Percentiles rank a stretch among this genome's conserved stretches.
Conservation (phyloP, 2,888 invertebrate genomes). For the Odontomyia ornata region DNA sequence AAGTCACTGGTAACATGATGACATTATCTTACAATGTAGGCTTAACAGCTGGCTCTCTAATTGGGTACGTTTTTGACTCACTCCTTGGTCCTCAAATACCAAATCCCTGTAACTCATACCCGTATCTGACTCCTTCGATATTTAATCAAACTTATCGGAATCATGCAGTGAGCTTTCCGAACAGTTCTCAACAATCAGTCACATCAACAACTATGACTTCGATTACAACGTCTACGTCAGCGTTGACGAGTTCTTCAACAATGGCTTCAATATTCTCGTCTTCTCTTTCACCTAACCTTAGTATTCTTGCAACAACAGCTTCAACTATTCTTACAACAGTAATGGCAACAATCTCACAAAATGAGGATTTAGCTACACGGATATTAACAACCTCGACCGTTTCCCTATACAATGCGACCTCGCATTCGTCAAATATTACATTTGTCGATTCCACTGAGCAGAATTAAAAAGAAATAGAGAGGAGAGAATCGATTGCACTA, state of each 20-base stretch:
- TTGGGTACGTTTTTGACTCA: constrained; percentile 81
- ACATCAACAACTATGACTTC: constrained; percentile 50
- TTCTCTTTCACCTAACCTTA: constrained; percentile 10
- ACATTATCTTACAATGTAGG: constrained; percentile 90
- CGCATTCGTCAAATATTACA: constrained; percentile 36
- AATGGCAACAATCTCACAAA: constrained; percentile 40
- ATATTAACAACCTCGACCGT: constrained; percentile 34
- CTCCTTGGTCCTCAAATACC: constrained; percentile 68
- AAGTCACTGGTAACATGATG: constrained; percentile 95
- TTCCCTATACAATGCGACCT: constrained; percentile 36
- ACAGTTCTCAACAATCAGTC: constrained; percentile 1
- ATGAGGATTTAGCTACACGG: constrained; percentile 41
- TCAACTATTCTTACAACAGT: constrained; percentile 56
- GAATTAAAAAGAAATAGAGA: constrained; percentile 22
- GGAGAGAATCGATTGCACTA: not conserved
- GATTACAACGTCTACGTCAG: constrained; percentile 44
- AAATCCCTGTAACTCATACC: constrained; percentile 65
- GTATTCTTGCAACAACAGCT: constrained; percentile 45
- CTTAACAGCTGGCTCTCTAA: constrained; percentile 81
- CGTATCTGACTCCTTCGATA: constrained; percentile 56
- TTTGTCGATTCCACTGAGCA: constrained; percentile 40
- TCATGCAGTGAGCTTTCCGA: constrained; percentile 14
- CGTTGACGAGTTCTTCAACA: constrained; percentile 46
- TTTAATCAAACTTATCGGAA: constrained; percentile 40
- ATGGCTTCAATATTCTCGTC: constrained; percentile 52